Evolutionary conservation across 2,113 vertebrate genomes (phyloP), one percentile per base, ranked within the genome.

Genomic region (Gasterosteus nipponicus): DNA sequence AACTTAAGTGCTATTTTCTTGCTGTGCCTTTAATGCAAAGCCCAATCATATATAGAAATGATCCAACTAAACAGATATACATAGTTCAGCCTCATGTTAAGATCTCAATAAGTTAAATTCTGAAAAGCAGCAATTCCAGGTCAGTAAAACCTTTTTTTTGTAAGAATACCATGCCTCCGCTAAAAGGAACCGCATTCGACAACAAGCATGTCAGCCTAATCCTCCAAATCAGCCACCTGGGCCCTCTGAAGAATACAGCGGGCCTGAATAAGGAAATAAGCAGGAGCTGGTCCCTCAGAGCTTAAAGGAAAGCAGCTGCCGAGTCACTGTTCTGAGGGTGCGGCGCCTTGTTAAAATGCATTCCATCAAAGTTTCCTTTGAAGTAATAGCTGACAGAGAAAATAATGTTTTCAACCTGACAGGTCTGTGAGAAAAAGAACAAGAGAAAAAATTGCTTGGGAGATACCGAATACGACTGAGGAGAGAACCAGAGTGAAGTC

Each of bases 281-380:
- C 33, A 66, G 69, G 41, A 15, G 10, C 66, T 39, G 65, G 79
- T 75, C 39, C 59, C 56, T 60, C 49, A 47, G 35, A 63, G 81
- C 83, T 81, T 22, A 46, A 62, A 78, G 76, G 83, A 63, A 81
- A 81, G 42, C 63, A 60, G 85, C 66, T 81, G 53, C 57, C 64
- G 76, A 56, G 83, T 71, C 67, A 18, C 85, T 71, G 71, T 80
- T 82, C 80, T 80, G 74, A 59, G 65, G 68, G 82, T 73, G 77
- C 51, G 14, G 41, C 62, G 44, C 76, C 88, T 90, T 89, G 79
- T 91, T 89, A 90, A 89, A 89, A 89, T 83, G 81, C 61, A 86
- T 78, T 86, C 81, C 79, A 87, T 92, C 89, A 91, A 86, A 91
- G 75, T 83, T 87, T 38, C 68, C 77, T 92, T 90, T 91, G 87